Conservation (phyloP, 2,113 vertebrate genomes). For the Alosa alosa region DNA sequence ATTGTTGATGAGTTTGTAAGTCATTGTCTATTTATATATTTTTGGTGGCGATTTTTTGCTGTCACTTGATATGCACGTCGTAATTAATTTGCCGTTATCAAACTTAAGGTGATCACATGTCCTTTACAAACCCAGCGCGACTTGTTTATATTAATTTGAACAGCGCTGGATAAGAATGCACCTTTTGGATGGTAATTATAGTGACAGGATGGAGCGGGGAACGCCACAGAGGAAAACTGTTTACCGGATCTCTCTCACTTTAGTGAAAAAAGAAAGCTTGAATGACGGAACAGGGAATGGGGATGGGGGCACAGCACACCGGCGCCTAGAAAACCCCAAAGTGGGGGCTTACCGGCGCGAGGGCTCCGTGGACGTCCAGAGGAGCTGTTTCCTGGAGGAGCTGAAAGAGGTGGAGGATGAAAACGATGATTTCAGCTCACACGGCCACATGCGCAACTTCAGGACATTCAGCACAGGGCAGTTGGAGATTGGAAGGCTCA, state of each 20-base stretch:
- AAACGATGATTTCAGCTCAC: constrained; percentile 57
- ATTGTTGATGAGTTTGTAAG: not conserved
- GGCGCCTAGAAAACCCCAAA: constrained; percentile 49
- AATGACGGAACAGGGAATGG: constrained; percentile 52
- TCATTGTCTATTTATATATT: not conserved
- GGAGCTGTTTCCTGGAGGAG: constrained; percentile 65
- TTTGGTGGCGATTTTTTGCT: not conserved
- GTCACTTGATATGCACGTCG: not conserved
- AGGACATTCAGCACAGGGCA: constrained; percentile 89
- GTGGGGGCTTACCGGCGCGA: constrained; percentile 55
- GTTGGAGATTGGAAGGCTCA: constrained; percentile 82
- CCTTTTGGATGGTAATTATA: constrained; percentile 75
- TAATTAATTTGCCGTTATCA: not conserved
- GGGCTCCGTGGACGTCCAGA: constrained; percentile 53
- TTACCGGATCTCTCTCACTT: constrained; percentile 90
- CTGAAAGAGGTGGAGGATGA: constrained; percentile 73
- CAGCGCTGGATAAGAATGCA: constrained; percentile 72
- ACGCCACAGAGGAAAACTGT: constrained; percentile 82
- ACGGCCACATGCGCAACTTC: constrained; percentile 75
- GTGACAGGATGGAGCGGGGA: constrained; percentile 77
- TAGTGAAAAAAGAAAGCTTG: constrained; percentile 86
- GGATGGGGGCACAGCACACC: constrained; percentile 24
- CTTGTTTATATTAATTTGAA: constrained; percentile 17
- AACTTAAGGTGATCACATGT: not conserved
- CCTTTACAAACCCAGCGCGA: not conserved